phyloP scores from a whole-genome alignment of 2,113 vertebrate species.

The Catharus fuscescens region DNA sequence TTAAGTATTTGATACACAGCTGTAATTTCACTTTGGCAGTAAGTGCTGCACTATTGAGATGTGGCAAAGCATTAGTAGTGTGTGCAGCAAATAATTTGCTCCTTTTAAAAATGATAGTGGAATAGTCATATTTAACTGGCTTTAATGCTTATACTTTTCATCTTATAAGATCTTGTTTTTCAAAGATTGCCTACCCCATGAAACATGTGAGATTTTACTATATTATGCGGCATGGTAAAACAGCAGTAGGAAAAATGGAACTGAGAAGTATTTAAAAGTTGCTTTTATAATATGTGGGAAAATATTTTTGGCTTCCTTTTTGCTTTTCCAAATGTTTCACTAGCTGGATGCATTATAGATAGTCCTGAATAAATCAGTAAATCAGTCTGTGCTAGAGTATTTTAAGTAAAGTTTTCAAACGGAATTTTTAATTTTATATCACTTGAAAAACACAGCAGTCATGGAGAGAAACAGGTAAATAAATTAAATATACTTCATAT shows the following conservation, averaged over 20 bases:
- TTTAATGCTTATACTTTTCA: not conserved
- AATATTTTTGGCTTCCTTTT: slow-evolving; percentile 17
- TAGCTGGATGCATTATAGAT: not conserved
- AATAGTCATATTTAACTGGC: not conserved
- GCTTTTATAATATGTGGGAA: not conserved
- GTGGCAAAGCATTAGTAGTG: not conserved
- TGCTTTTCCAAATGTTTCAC: slow-evolving; percentile 8
- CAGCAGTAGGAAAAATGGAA: not conserved
- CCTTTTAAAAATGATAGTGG: not conserved
- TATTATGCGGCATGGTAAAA: not conserved
- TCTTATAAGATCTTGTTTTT: not conserved
- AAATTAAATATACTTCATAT: slow-evolving; percentile 29
- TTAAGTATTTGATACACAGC: not conserved
- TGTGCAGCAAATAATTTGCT: not conserved
- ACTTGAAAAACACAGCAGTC: not conserved
- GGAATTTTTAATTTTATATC: slow-evolving; percentile 59
- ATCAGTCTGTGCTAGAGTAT: not conserved
- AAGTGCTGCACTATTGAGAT: not conserved
- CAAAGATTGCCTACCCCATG: not conserved
- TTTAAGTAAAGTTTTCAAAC: slow-evolving; percentile 54
- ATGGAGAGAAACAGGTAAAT: slow-evolving; percentile 46
- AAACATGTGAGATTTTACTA: not conserved
- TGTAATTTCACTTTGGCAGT: slow-evolving; percentile 1
- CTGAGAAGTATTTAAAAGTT: not conserved
- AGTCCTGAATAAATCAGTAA: slow-evolving; percentile 43